Evolutionary conservation across 2,797 vertebrate genomes (phyloP).

Genomic region (Acipenser transmontanus): DNA sequence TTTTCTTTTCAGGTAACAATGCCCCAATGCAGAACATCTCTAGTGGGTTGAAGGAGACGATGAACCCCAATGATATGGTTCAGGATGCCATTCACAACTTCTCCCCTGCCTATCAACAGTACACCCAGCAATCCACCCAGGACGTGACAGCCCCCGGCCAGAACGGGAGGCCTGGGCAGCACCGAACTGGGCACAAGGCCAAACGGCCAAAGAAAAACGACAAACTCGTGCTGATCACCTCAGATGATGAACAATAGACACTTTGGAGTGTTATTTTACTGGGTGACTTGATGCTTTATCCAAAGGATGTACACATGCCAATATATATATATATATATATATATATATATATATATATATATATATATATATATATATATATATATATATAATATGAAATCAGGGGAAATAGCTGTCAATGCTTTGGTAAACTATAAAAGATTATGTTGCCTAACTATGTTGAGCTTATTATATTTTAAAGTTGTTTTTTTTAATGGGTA

Average conservation of each 20-base stretch:
- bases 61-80: slow-evolving; percentile 87
- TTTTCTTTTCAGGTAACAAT: slow-evolving; percentile 50
- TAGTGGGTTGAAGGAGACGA: slow-evolving; percentile 88
- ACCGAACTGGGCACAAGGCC: slow-evolving; percentile 16
- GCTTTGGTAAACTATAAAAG: too few species aligned
- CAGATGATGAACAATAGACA: slow-evolving; percentile 80
- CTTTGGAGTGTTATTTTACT: neutral
- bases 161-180: slow-evolving; percentile 46
- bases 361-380: too few species aligned
- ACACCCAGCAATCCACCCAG: slow-evolving; percentile 84
- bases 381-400: too few species aligned
- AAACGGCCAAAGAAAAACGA: slow-evolving; percentile 71
- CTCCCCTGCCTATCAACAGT: slow-evolving; percentile 85
- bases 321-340: too few species aligned
- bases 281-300: too few species aligned
- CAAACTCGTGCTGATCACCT: slow-evolving; percentile 83
- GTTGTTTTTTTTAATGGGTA: too few species aligned
- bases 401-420: too few species aligned
- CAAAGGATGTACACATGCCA: too few species aligned
- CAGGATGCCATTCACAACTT: slow-evolving; percentile 97
- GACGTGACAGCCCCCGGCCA: slow-evolving; percentile 63
- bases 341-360: too few species aligned
- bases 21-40: slow-evolving; percentile 94
- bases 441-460: too few species aligned
- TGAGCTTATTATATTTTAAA: too few species aligned